These are phyloP conservation scores for Tipula unca DNA, from an alignment of 2,888 invertebrate species.

Conservation along the genomic window DNA sequence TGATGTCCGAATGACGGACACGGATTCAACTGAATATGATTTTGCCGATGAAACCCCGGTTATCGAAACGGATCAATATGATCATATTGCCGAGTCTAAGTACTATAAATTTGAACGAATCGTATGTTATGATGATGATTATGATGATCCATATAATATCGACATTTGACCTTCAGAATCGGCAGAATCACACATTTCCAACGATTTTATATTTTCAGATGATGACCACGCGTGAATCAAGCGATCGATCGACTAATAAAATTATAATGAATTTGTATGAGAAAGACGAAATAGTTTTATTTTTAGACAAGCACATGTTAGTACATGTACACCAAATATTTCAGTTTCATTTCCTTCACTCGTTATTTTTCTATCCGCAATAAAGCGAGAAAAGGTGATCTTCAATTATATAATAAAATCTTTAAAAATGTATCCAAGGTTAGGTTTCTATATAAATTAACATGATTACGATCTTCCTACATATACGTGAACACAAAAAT, in stretches of 20 bases:
- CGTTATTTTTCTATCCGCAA: background rate
- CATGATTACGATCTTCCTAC: background rate
- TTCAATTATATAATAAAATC: background rate
- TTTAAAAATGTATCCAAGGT: background rate
- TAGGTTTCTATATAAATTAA: background rate
- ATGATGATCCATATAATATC: background rate
- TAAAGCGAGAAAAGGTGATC: background rate
- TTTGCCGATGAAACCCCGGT: background rate
- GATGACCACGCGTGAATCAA: background rate
- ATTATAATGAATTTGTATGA: background rate
- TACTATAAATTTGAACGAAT: background rate
- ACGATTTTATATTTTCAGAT: background rate
- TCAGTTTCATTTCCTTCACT: background rate
- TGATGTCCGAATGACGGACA: background rate
- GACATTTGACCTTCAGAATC: too few relatives aligned
- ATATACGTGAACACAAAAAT: background rate
- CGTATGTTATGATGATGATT: background rate
- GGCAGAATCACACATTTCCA: too few relatives aligned
- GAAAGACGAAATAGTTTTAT: background rate
- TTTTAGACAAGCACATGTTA: background rate
- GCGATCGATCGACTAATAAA: background rate
- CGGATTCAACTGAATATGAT: background rate
- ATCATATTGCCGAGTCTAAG: background rate
- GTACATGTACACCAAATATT: background rate
- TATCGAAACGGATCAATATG: background rate